A percentile compares a stretch with the other conserved stretches of the same genome.
Evolutionary conservation across 92 coral and sea anemone genomes (phyloP).

Genomic region (Montipora capitata): DNA sequence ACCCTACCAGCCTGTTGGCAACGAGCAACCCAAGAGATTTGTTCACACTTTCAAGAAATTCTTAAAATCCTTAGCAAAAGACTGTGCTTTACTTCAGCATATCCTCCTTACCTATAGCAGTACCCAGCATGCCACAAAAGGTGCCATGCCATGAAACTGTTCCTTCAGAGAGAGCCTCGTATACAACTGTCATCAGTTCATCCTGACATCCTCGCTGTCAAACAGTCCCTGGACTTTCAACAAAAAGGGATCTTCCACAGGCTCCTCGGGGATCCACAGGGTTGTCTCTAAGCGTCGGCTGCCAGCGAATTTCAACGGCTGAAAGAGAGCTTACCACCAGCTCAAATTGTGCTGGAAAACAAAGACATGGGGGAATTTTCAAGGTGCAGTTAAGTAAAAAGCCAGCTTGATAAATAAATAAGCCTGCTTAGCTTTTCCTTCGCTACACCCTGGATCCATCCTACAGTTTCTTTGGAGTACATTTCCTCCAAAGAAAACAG

Average conservation of each 20-base stretch:
- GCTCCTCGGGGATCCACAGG: too few relatives aligned
- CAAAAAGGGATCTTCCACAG: too few relatives aligned
- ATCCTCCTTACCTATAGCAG: slow-evolving; percentile 58
- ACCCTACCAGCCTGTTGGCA: slow-evolving; percentile 10
- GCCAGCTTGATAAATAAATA: slow-evolving; percentile 8
- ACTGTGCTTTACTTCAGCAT: not conserved
- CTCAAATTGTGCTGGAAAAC: not conserved
- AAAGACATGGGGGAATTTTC: not conserved
- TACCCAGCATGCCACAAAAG: slow-evolving; percentile 61
- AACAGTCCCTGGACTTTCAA: too few relatives aligned
- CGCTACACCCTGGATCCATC: too few relatives aligned
- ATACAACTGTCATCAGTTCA: slow-evolving; percentile 49
- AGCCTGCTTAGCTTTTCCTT: slow-evolving; percentile 7
- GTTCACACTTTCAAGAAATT: slow-evolving; percentile 62
- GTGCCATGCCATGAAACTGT: slow-evolving; percentile 39
- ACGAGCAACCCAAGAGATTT: slow-evolving; percentile 53
- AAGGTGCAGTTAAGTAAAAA: slow-evolving; percentile 5
- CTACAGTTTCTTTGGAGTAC: too few relatives aligned
- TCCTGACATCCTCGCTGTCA: slow-evolving; percentile 25
- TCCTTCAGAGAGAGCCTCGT: slow-evolving; percentile 35
- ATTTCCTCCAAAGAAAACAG: too few relatives aligned
- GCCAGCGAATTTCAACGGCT: too few relatives aligned
- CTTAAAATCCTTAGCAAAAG: not conserved
- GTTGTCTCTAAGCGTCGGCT: too few relatives aligned
- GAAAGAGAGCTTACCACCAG: too few relatives aligned